Percentiles rank a stretch among this genome's conserved stretches.
Evolutionary conservation across 1,140 invertebrate species (phyloP).

Genomic region (Drosophila santomea): DNA sequence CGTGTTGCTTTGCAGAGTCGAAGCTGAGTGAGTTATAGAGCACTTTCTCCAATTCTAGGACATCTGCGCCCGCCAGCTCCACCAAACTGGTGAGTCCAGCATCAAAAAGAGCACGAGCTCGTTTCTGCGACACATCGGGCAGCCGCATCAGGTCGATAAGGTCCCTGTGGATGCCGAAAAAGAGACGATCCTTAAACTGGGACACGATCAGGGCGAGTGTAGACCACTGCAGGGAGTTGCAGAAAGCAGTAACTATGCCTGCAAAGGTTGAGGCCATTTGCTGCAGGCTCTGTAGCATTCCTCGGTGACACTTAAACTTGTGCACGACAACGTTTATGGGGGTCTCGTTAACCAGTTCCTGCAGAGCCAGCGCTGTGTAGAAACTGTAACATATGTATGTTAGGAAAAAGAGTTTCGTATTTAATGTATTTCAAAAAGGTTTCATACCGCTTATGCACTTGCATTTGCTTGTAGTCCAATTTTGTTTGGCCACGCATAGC

Average conservation of each 20-base stretch:
- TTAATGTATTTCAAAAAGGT: not conserved
- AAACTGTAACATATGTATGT: slow-evolving; percentile 87
- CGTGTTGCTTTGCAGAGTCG: slow-evolving; percentile 90
- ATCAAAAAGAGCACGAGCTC: slow-evolving; percentile 94
- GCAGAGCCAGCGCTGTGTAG: slow-evolving; percentile 95
- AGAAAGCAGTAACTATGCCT: slow-evolving; percentile 95
- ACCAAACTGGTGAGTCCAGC: slow-evolving; percentile 92
- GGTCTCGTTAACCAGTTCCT: slow-evolving; percentile 97
- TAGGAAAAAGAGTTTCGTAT: not conserved
- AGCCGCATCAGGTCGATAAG: slow-evolving; percentile 96
- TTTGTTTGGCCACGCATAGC: slow-evolving; percentile 90
- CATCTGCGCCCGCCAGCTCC: slow-evolving; percentile 90
- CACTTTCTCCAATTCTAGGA: slow-evolving; percentile 90
- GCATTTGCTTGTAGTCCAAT: slow-evolving; percentile 85
- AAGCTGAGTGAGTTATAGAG: slow-evolving; percentile 93
- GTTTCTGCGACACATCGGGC: slow-evolving; percentile 92
- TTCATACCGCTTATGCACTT: slow-evolving; percentile 86
- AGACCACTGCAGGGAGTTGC: slow-evolving; percentile 96
- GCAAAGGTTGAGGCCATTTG: slow-evolving; percentile 98
- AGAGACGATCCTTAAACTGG: slow-evolving; percentile 96
- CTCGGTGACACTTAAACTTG: slow-evolving; percentile 95
- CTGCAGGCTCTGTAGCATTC: slow-evolving; percentile 96
- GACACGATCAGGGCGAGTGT: slow-evolving; percentile 95
- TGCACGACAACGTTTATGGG: slow-evolving; percentile 91
- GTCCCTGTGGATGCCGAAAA: slow-evolving; percentile 97